Percentiles rank a stretch among this genome's conserved stretches.
phyloP scores from a whole-genome alignment of 2,113 vertebrate genomes.

The Glareola pratincola region DNA sequence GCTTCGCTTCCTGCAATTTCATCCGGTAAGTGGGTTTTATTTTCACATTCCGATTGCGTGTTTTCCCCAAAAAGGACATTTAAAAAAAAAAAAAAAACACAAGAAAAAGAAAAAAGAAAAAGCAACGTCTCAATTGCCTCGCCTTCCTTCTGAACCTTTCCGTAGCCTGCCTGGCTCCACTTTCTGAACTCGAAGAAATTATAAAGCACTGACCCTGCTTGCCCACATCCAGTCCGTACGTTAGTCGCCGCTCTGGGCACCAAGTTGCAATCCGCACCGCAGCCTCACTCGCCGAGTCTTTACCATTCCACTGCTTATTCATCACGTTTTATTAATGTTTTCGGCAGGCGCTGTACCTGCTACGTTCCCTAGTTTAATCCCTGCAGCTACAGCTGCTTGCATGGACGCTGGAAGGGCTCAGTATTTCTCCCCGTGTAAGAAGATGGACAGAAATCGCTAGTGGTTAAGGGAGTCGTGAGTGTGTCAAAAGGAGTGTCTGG shows the following conservation, averaged over 20 bases:
- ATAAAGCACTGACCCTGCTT: neutral
- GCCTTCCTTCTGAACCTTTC: neutral
- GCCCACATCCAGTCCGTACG: neutral
- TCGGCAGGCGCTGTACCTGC: neutral
- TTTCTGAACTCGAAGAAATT: slow-evolving; percentile 15
- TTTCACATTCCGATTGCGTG: neutral
- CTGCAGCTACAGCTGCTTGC: neutral
- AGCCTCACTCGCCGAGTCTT: neutral
- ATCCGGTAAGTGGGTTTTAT: slow-evolving; percentile 70
- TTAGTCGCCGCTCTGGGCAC: neutral
- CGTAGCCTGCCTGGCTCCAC: neutral
- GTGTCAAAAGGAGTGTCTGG: neutral
- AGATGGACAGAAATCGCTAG: neutral
- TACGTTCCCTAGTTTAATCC: neutral
- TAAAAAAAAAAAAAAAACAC: neutral
- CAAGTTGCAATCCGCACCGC: neutral
- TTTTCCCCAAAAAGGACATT: neutral
- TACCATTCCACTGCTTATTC: neutral
- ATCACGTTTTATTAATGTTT: neutral
- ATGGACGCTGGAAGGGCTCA: neutral
- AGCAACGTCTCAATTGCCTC: neutral
- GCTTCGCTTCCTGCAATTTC: slow-evolving; percentile 50
- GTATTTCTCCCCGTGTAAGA: neutral
- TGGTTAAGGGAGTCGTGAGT: neutral
- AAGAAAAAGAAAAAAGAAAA: neutral